Percentiles rank a stretch among this genome's conserved stretches.
phyloP scores from a whole-genome alignment of 2,888 invertebrate genomes.

The Chaetogeoica ovagalla region DNA sequence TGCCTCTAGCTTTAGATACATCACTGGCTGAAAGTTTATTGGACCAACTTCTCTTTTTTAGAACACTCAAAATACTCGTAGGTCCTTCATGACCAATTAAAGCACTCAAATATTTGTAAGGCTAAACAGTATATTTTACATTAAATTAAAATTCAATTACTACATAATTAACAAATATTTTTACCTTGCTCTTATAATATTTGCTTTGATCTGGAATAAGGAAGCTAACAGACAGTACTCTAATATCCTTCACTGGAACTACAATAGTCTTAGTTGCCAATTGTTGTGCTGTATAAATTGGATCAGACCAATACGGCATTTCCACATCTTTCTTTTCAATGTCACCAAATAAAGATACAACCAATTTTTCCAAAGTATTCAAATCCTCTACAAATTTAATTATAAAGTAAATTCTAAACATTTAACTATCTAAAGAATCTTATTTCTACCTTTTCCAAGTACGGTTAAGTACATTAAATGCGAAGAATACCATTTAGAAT shows the following conservation, averaged over 20 bases:
- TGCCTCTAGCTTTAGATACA: too few relatives aligned
- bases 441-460: too few relatives aligned
- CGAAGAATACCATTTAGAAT: too few relatives aligned
- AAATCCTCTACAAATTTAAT: constrained; percentile 73
- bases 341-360: constrained; percentile 74
- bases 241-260: too few relatives aligned
- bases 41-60: constrained; percentile 87
- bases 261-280: constrained; percentile 68
- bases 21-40: too few relatives aligned
- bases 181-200: too few relatives aligned
- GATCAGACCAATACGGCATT: constrained; percentile 75
- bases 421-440: too few relatives aligned
- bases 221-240: too few relatives aligned
- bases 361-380: constrained; percentile 82
- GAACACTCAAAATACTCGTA: constrained; percentile 86
- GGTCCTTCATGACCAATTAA: constrained; percentile 95
- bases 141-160: background rate
- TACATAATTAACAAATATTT: background rate
- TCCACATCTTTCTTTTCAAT: constrained; percentile 76
- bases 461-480: too few relatives aligned
- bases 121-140: constrained; percentile 65
- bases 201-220: too few relatives aligned
- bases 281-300: constrained; percentile 79
- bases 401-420: too few relatives aligned
- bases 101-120: constrained; percentile 85